Percentiles rank a stretch among this genome's conserved stretches.
phyloP scores from a whole-genome alignment of 2,888 invertebrate species.

The Hartigia nigra region DNA sequence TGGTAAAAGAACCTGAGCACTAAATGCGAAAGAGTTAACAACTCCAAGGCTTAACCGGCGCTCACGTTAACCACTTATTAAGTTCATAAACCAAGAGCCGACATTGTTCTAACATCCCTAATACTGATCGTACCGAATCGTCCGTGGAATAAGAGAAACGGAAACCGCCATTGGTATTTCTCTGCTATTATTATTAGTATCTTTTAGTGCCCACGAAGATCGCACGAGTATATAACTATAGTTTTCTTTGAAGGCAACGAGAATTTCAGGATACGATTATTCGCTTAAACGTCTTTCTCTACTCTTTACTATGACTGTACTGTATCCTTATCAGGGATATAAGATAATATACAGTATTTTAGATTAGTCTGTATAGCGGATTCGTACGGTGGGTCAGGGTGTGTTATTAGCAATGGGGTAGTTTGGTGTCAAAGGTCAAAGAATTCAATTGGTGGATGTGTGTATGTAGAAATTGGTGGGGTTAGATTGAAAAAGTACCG shows the following conservation, averaged over 20 bases:
- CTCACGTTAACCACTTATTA: background rate
- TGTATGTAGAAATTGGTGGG: background rate
- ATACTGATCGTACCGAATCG: background rate
- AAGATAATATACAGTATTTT: background rate
- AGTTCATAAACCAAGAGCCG: background rate
- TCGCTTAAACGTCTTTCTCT: background rate
- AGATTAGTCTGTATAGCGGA: background rate
- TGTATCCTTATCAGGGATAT: background rate
- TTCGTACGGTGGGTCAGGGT: background rate
- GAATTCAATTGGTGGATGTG: background rate
- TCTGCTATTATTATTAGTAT: background rate
- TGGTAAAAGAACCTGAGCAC: background rate
- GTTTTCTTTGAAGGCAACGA: background rate
- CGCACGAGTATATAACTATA: background rate
- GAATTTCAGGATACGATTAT: background rate
- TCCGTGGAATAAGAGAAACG: background rate
- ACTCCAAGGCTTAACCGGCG: background rate
- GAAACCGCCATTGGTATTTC: background rate
- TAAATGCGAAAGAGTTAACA: background rate
- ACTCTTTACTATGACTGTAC: background rate
- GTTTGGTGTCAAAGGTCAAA: slow-evolving; percentile 1
- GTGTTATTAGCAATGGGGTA: background rate
- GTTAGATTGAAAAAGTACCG: background rate
- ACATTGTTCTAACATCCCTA: background rate
- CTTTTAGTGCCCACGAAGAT: background rate